These are phyloP conservation scores for Mustela nigripes DNA, from an alignment of 2,113 vertebrate genomes.

Conservation along the genomic window DNA sequence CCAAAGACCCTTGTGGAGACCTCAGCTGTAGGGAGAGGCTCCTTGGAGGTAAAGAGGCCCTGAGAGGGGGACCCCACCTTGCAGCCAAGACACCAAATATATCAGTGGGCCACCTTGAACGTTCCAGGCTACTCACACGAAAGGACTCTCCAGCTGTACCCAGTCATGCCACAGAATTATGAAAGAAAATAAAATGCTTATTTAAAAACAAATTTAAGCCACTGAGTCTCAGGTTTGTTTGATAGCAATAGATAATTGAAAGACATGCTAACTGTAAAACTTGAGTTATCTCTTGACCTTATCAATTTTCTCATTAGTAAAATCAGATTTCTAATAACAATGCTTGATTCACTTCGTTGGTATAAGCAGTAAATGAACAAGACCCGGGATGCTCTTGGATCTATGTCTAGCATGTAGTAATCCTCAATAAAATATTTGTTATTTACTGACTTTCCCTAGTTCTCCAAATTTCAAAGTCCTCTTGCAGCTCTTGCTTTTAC, in stretches of 20 bases:
- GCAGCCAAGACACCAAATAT: rapidly evolving
- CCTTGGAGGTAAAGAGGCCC: rapidly evolving
- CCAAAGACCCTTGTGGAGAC: not conserved
- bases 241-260: not conserved
- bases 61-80: not conserved
- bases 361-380: not conserved
- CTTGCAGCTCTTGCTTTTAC: not conserved
- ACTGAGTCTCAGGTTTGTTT: not conserved
- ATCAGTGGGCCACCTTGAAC: not conserved
- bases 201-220: not conserved
- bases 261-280: not conserved
- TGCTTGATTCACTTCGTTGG: not conserved
- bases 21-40: not conserved
- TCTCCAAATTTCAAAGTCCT: not conserved
- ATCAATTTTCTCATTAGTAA: not conserved
- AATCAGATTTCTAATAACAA: not conserved
- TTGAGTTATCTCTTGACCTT: not conserved
- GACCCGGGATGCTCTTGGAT: not conserved
- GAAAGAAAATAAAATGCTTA: not conserved
- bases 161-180: not conserved
- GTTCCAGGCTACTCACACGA: not conserved
- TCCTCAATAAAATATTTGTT: not conserved
- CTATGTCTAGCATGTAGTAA: not conserved
- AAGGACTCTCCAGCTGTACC: not conserved
- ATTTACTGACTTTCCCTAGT: not conserved